Conservation (phyloP, 2,113 vertebrate genomes). For the Globicephala melas region DNA sequence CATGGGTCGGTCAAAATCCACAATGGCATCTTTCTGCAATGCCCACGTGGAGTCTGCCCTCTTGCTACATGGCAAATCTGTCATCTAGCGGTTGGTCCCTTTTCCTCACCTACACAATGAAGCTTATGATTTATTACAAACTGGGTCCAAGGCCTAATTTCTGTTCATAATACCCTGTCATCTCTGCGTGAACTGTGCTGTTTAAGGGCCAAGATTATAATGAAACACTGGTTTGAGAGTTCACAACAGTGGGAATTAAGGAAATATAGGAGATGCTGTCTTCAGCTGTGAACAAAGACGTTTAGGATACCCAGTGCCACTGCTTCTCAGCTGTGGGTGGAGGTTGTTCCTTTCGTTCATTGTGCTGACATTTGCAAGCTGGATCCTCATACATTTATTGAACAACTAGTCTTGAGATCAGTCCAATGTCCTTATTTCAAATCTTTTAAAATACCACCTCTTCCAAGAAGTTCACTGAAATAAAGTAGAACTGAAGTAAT, state of each 20-base stretch:
- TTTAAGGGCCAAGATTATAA: slow-evolving; percentile 48
- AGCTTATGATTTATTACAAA: slow-evolving; percentile 21
- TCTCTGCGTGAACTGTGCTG: background rate
- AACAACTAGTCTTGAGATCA: background rate
- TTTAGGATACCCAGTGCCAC: background rate
- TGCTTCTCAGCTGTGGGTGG: background rate
- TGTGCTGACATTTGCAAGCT: background rate
- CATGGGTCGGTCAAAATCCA: background rate
- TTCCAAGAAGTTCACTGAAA: slow-evolving; percentile 46
- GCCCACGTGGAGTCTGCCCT: background rate
- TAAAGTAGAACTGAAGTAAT: background rate
- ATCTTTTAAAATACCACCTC: background rate
- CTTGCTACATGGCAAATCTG: background rate
- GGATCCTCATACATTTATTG: background rate
- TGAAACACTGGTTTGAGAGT: slow-evolving; percentile 13
- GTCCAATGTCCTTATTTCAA: background rate
- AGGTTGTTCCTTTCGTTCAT: background rate
- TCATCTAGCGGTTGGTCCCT: background rate
- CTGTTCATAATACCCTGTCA: slow-evolving; percentile 43
- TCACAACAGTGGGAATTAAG: background rate
- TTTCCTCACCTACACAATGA: slow-evolving; percentile 53
- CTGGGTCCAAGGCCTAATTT: slow-evolving; percentile 53
- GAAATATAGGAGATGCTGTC: background rate
- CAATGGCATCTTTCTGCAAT: background rate
- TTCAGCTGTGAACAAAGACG: background rate